Base-by-base conservation (phyloP, 2,797 vertebrate species). In the Oreochromis mossambicus region DNA sequence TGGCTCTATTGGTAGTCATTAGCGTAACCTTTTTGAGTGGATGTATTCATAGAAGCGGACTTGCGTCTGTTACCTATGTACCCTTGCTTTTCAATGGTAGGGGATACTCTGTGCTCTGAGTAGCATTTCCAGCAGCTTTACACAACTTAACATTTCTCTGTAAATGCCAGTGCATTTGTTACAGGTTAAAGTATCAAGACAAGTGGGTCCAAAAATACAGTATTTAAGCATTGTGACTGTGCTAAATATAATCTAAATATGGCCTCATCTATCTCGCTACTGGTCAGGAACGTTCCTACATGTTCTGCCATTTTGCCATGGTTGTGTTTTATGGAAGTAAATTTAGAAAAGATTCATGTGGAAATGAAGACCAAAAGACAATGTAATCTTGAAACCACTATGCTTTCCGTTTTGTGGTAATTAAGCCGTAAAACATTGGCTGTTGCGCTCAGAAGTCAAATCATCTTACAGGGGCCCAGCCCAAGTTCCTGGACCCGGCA, bases 161-260 rank as follows among this genome's bases (percentile, higher is more conserved):
- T 29, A 90, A 92, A 93, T 92, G 86, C 83, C 91, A 90, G 12
- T 7, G 24, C 61, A 73, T 6, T 61, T 21, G 78, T 87, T 83
- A 79, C 43, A 50, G 83, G 89, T 81, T 84, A 76, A 81, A 75
- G 24, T 29, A 66, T 77, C 54, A 43, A 11, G 52, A 87, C 36
- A 83, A 85, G 87, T 61, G 8, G 80, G 77, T 66, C 38, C n/a
- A 54, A 55, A 75, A 89, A 80, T 36, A 51, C 26, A 75, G 50
- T 24, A 56, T 29, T 29, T 51, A 82, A 86, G 43, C 73, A 80
- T 32, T 38, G 54, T 13, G 55, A 46, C 29, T 11, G n/a, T 50
- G 78, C 21, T 76, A 32, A 43, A 68, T 68, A 43, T 43, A 43
- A 86, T 85, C 70, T 48, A 12, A 84, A 68, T 81, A 8, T 24